Base-by-base conservation (phyloP, 2,888 invertebrate genomes). In the Stenolophus ochropezus region DNA sequence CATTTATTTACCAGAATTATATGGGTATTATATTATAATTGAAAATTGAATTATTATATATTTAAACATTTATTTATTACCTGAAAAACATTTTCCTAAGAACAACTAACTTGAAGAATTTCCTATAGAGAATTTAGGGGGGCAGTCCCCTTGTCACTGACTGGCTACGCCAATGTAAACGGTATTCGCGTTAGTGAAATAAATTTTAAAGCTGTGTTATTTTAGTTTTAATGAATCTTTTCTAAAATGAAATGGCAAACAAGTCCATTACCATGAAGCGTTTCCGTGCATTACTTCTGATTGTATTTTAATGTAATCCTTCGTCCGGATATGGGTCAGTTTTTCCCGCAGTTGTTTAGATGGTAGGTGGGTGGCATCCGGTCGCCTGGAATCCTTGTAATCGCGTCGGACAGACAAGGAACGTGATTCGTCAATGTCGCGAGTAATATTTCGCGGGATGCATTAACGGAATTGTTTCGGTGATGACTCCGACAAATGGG, bases 261-360 rank as follows among this genome's bases (percentile, higher is more conserved):
- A 61, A 61, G 18, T 27, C 65, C 16, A 69, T 69, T 33, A 69
- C 18, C 65, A 33, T 42, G 33, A 69, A 69, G 18, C 16, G 18
- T 11, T 3, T 42, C 42, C 33, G 6, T 69, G 27, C 65, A 69
- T 69, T 69, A 42, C 65, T 11, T 16, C 27, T 11, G 33, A 69
- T 69, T 69, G 65, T 69, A 69, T 69, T 69, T 69, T 69, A 69
- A 69, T 69, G 27, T 69, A 69, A 69, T 69, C 18, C 27, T 6
- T 33, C 33, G 65, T 69, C 65, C 25, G 11, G 23, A 69, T 27
- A 16, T 69, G 65, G 65, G 65, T 69, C 65, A 69, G 2, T 33
- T 69, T 69, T 69, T 69, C 14, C 16, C 65, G 18, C 33, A 14
- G 20, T 69, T 20, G 18, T 69, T 69, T 27, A 33, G 42, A 33